Evolutionary conservation across 2,113 vertebrate genomes (phyloP), one percentile per base, ranked within the genome.

Genomic region (Phalacrocorax carbo): DNA sequence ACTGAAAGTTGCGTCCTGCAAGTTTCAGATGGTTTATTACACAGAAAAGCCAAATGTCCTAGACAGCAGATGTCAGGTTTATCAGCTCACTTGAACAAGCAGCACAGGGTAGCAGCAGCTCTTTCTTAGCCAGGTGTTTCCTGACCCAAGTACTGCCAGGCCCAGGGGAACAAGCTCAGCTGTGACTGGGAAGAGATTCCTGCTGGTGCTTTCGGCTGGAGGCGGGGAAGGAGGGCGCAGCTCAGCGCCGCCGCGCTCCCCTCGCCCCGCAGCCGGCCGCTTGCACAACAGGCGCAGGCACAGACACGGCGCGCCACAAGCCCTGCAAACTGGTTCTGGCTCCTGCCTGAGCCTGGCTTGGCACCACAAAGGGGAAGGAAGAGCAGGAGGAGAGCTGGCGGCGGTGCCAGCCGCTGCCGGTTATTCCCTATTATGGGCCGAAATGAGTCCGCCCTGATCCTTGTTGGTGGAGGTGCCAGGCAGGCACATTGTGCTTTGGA

Each of bases 271-370:
- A 7, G 80, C 49, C 16, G 5, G 54, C n/a, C 12, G 14, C 84
- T 96, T 95, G 92, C 83, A 48, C 93, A 97, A 95, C 76, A 16
- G 26, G 62, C 66, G 60, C 91, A 82, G 10, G 92, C 94, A 93
- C 58, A 15, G 91, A 6, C 94, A 93, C 5, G 44, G 96, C 20
- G 29, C 5, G 12, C 57, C 42, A 27, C 51, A 38, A 78, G 92
- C 75, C 58, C 92, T 62, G 62, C 46, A 51, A 70, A 79, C 76
- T 44, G 90, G 88, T 78, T 90, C 82, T 87, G 87, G 81, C 58
- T 85, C 44, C 46, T 4, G 9, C 46, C 70, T 26, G 72, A 23
- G 68, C 68, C 38, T 3, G 21, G 60, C 81, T 55, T 93, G 91
- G 88, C 64, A 58, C 42, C 14, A 3, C 20, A 7, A 3, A 8